Evolutionary conservation across 2,113 vertebrate species (phyloP), one percentile per base, ranked within the genome.

Genomic region (Pangasianodon hypophthalmus): DNA sequence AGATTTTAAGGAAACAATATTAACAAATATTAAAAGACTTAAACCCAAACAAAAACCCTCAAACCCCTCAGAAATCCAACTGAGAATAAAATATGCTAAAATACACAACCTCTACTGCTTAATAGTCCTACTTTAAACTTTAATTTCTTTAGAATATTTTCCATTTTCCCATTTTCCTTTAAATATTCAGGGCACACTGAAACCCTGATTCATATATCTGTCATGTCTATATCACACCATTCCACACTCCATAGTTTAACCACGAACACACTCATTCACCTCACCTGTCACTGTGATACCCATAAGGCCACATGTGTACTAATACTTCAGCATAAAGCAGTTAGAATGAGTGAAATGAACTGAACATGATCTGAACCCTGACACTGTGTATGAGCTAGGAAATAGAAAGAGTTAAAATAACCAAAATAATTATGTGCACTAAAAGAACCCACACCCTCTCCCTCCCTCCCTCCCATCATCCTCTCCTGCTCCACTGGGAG

Each of bases 301-400:
- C 93, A 90, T 0, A 1, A 44, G 92, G 92, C 80, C 77, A 77
- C 10, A 73, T 89, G 92, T 83, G 80, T 84, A 62, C 88, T 92
- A 77, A 85, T 82, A 89, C 87, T 91, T 69, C 60, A 48, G 91
- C 86, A 67, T n/a, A 13, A 1, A n/a, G 64, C 29, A 13, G 64
- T n/a, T 3, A 90, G 91, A 92, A 90, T 91, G 87, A 90, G 92
- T 52, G 50, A 96, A 37, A 95, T 94, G 92, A 91, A 84, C 71
- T 91, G 67, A 73, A 41, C 4, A 3, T 93, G 93, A 94, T 95
- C 94, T 95, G 93, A 94, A 92, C 90, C 73, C 69, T 84, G 89
- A 87, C 92, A 81, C 88, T 91, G 3, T 69, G 48, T 83, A n/a
- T 10, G 82, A 80, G 41, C 83, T 50, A 37, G 64, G 67, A 77